Evolutionary conservation across 2,797 vertebrate species (phyloP), one percentile per base, ranked within the genome.

Genomic region (Pitangus sulphuratus): DNA sequence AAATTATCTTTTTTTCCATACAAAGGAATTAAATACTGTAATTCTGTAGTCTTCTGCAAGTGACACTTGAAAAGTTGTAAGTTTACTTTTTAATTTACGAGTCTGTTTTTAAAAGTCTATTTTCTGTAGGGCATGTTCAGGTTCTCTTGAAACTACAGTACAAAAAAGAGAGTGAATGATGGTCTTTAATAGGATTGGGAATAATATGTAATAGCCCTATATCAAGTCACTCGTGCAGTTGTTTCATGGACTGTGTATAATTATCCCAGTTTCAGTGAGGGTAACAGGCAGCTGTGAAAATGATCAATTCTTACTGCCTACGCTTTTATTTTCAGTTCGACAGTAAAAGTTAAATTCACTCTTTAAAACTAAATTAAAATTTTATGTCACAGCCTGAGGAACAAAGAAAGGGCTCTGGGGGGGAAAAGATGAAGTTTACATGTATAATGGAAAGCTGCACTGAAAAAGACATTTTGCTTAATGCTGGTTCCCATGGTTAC

Each of bases 341-440:
- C 54, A 58, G 24, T 83, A 80, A 44, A 92, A 77, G 53, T 75
- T 84, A 65, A 57, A 65, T 69, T 87, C 51, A 80, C 53, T 92
- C 78, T 96, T 85, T 83, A 70, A 54, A 65, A 31, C 30, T 89
- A 57, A 92, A 80, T 96, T 80, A 94, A 65, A 93, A 93, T 74
- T 94, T 94, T 66, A 83, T 93, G n/a, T 87, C 71, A 83, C 83
- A 93, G 64, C 37, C 76, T 80, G 64, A 79, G 78, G 44, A 79
- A 64, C 33, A 84, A 90, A 86, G 77, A 70, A 75, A 47, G 33
- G 33, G 47, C 40, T 93, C 65, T 35, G 7, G 19, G 11, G 17
- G 15, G 10, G 11, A 37, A 53, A 13, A 4, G 3, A 22, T 83
- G 53, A 93, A 71, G 68, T 93, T 82, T 77, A 6, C 77, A 9